Base-by-base conservation (phyloP, 2,888 invertebrate species). In the Phasia obesa region DNA sequence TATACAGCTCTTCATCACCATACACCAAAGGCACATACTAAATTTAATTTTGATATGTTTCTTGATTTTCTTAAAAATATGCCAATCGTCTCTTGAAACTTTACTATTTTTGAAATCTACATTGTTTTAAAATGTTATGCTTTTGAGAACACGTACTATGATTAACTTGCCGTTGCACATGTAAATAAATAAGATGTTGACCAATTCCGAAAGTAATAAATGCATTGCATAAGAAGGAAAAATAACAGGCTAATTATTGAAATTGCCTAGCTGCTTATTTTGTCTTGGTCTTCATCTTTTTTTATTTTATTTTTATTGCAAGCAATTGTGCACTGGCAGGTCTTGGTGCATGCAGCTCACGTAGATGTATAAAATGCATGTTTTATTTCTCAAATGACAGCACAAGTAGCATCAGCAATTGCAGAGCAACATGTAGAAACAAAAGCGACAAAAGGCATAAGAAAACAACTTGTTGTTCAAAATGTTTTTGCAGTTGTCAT, bases 381-480 rank as follows among this genome's bases (percentile, higher is more conserved):
- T 77, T 69, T 69, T 69, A 69, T 44, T 35, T 17, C 31, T 53
- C 35, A 77, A 53, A 55, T 74, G 57, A 27, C 44, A 31, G 60
- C 31, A 25, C 38, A 23, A n/a, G 21, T 23, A 51, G 27, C 47
- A 55, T 13, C 55, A 70, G 47, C 35, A 35, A 47, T 25, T 55
- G 19, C 49, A 51, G 47, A 38, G 59, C 53, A 69, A 77, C 60
- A 44, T 62, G 65, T 59, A 64, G 31, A 35, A 59, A 65, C 13
- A 53, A 67, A 55, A 55, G 62, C 44, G 55, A 71, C 70, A 78
- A 51, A 67, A 76, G 21, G 19, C 31, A 35, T 69, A 76, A 49
- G 25, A 60, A 53, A 64, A 64, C 74, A 69, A 80, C 80, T 69
- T 71, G 81, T 73, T 73, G 75, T 77, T 59, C 51, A 57, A 70